Conservation (phyloP, 2,113 vertebrate genomes). For the Myotis brandtii region DNA sequence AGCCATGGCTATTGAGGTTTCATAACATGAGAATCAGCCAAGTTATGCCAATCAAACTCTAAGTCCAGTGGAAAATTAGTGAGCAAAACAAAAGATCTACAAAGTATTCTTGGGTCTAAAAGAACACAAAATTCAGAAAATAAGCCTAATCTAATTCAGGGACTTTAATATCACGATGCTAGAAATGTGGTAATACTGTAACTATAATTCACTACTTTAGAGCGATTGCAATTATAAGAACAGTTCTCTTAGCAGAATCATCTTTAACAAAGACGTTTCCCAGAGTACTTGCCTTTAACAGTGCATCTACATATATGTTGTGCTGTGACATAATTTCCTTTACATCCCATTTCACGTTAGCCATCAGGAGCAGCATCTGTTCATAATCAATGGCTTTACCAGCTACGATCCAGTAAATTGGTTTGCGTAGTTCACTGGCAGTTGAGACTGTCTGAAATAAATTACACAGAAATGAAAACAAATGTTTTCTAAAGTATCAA, state of each 20-base stretch:
- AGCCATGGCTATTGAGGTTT: background rate
- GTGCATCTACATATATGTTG: slow-evolving; percentile 97
- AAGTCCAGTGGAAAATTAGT: background rate
- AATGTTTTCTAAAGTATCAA: slow-evolving; percentile 6
- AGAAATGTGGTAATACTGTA: background rate
- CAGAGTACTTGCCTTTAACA: slow-evolving; percentile 92
- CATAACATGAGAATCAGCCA: background rate
- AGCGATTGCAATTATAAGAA: background rate
- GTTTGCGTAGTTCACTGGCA: slow-evolving; percentile 97
- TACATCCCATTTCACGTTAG: slow-evolving; percentile 98
- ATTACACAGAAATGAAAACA: slow-evolving; percentile 62
- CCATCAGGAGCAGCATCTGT: slow-evolving; percentile 96
- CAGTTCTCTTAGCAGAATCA: background rate
- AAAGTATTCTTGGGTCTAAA: background rate
- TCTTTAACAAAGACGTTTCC: background rate
- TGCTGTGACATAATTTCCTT: slow-evolving; percentile 99
- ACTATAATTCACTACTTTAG: background rate
- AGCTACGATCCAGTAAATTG: slow-evolving; percentile 99
- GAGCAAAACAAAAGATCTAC: background rate
- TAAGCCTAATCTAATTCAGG: background rate
- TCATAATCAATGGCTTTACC: slow-evolving; percentile 99
- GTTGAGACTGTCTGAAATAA: slow-evolving; percentile 96
- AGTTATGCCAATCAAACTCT: background rate
- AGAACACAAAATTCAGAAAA: background rate
- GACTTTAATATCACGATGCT: background rate